Evolutionary conservation across 1,140 invertebrate species (phyloP).

Genomic region (Spodoptera frugiperda): DNA sequence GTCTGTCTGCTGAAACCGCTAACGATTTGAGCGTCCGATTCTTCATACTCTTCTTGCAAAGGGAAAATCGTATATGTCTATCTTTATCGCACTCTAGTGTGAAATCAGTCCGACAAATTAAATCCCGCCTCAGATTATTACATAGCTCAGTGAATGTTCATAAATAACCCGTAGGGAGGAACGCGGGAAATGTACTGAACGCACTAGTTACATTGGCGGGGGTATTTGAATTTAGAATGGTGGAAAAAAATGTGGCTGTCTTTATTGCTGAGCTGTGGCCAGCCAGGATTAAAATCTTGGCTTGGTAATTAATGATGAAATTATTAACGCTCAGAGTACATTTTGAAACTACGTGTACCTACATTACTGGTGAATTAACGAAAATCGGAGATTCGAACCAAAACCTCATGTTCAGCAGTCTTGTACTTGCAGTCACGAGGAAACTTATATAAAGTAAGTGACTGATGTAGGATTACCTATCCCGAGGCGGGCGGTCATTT

Average conservation of each 20-base stretch:
- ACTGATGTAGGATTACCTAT: too few species aligned
- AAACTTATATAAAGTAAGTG: too few species aligned
- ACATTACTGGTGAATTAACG: too few species aligned
- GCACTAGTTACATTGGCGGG: slow-evolving; percentile 34
- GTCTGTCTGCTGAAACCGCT: slow-evolving; percentile 66
- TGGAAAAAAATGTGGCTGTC: background rate
- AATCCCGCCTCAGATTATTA: slow-evolving; percentile 89
- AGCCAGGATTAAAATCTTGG: too few species aligned
- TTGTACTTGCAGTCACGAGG: too few species aligned
- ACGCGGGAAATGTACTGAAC: slow-evolving; percentile 50
- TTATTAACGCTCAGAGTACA: too few species aligned
- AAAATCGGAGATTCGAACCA: too few species aligned
- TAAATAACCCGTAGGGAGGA: slow-evolving; percentile 86
- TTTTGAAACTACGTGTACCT: too few species aligned
- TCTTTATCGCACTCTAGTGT: slow-evolving; percentile 73
- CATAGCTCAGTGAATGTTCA: slow-evolving; percentile 89
- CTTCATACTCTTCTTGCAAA: slow-evolving; percentile 52
- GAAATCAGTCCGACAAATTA: slow-evolving; percentile 89
- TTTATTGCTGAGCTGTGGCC: too few species aligned
- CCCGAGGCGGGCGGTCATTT: too few species aligned
- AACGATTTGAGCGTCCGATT: slow-evolving; percentile 63
- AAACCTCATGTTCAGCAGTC: too few species aligned
- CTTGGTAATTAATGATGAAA: too few species aligned
- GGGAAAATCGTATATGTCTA: slow-evolving; percentile 28
- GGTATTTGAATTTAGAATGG: slow-evolving; percentile 48